Evolutionary conservation across 2,888 invertebrate genomes (phyloP).

Genomic region (Drosophila kambysellisi): DNA sequence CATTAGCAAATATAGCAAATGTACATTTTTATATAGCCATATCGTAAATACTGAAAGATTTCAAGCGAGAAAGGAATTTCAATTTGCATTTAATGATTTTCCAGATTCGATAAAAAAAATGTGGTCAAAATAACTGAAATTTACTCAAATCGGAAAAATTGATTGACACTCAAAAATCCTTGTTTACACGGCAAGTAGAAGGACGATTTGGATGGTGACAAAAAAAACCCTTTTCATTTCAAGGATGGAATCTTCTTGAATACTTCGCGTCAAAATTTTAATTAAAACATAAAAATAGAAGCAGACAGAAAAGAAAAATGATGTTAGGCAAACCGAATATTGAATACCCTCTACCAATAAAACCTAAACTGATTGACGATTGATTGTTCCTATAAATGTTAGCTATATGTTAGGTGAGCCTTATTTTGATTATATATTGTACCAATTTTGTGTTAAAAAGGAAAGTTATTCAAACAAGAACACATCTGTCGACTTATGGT

Average conservation of each 20-base stretch:
- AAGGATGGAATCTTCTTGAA: neutral
- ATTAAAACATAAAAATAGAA: neutral
- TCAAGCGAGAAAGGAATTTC: accelerated
- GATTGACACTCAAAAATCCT: neutral
- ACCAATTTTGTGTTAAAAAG: neutral
- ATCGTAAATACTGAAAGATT: neutral
- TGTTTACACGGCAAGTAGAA: neutral
- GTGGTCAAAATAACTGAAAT: neutral
- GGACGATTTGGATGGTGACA: neutral
- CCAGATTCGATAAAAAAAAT: neutral
- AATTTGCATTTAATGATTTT: neutral
- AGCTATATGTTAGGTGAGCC: neutral
- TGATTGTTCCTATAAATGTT: neutral
- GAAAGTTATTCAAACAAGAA: accelerated
- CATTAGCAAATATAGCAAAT: neutral
- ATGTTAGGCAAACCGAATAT: neutral
- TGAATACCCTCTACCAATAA: neutral
- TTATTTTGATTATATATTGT: neutral
- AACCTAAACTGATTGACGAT: neutral
- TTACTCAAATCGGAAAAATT: neutral
- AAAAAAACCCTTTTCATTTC: neutral
- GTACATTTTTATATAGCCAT: accelerated
- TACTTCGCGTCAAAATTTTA: neutral
- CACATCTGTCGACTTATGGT: neutral
- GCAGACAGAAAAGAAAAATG: neutral